These are phyloP conservation scores for Eriosoma lanigerum DNA, from an alignment of 1,140 invertebrate genomes.

Conservation along the genomic window DNA sequence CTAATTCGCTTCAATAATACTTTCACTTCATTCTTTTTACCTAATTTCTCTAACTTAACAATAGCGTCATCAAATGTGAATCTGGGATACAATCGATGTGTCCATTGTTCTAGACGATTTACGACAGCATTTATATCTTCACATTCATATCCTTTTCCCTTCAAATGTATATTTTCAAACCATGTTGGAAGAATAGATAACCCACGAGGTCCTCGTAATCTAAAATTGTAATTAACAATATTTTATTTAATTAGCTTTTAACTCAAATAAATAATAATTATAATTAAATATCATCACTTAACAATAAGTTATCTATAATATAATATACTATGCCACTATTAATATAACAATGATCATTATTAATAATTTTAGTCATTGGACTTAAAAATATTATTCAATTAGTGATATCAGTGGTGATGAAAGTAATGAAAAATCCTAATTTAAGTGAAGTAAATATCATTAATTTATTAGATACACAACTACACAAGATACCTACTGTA, in stretches of 20 bases:
- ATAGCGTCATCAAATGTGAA: constrained; percentile 59
- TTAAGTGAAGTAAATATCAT: too few species aligned
- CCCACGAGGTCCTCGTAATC: constrained; percentile 74
- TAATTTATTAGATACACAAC: too few species aligned
- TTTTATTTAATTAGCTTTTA: too few species aligned
- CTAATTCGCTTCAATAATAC: constrained; percentile 51
- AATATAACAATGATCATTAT: too few species aligned
- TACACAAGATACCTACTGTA: too few species aligned
- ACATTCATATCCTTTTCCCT: constrained; percentile 81
- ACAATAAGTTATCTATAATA: too few species aligned
- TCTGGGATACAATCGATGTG: constrained; percentile 84
- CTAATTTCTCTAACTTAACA: constrained; percentile 54
- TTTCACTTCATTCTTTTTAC: constrained; percentile 53
- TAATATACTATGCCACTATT: too few species aligned
- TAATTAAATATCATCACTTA: too few species aligned
- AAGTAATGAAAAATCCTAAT: too few species aligned
- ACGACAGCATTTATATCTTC: constrained; percentile 79
- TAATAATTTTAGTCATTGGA: too few species aligned
- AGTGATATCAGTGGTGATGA: too few species aligned
- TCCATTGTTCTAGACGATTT: constrained; percentile 87
- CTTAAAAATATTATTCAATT: neutral
- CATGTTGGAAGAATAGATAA: constrained; percentile 74
- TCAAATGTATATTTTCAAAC: constrained; percentile 81
- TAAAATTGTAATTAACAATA: constrained; percentile 39
- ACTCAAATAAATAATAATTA: too few species aligned